Conservation (phyloP, 2,888 invertebrate species). For the Eupithecia subumbrata region DNA sequence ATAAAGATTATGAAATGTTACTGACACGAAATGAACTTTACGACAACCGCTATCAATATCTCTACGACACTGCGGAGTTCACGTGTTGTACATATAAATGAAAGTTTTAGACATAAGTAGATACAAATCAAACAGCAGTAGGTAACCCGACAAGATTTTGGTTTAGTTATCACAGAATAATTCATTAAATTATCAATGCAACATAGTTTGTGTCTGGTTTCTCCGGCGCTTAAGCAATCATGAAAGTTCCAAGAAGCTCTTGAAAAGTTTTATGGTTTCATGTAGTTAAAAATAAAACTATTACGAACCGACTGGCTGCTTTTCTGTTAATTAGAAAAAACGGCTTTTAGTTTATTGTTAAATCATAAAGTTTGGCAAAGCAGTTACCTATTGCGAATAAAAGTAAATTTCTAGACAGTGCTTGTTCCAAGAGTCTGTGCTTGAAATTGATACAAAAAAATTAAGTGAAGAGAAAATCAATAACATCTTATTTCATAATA, state of each 20-base stretch:
- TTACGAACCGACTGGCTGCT: neutral
- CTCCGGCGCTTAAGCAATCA: neutral
- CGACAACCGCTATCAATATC: slow-evolving; percentile 41
- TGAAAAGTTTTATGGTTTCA: slow-evolving; percentile 3
- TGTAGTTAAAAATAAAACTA: slow-evolving; percentile 7
- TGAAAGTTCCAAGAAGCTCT: slow-evolving; percentile 15
- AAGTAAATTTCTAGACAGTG: neutral
- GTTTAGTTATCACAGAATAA: neutral
- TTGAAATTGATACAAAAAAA: no score
- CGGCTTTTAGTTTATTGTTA: neutral
- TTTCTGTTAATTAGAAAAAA: neutral
- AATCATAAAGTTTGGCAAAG: neutral
- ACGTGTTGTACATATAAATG: neutral
- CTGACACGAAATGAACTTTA: slow-evolving; percentile 48
- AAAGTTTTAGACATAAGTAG: neutral
- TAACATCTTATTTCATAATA: no score
- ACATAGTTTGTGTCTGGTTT: neutral
- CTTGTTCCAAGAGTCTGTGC: no score
- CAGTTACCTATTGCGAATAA: neutral
- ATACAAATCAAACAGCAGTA: neutral
- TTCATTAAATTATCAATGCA: neutral
- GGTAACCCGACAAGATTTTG: neutral
- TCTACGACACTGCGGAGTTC: slow-evolving; percentile 26
- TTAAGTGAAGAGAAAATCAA: no score
- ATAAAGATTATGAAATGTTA: slow-evolving; percentile 50